Conservation (phyloP, 1,140 invertebrate genomes). For the Palaemon carinicauda region DNA sequence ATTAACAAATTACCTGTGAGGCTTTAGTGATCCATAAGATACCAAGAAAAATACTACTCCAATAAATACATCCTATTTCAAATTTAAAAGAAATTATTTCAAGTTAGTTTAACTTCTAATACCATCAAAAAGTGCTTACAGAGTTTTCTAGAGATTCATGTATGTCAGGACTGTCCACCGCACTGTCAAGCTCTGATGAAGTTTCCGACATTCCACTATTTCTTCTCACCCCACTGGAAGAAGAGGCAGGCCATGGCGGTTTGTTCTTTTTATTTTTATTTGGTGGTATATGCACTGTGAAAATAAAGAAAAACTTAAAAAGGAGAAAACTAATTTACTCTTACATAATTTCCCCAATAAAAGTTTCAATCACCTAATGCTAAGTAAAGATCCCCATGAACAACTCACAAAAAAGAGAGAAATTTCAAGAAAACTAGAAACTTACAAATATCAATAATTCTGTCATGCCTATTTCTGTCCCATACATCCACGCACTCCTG, state of each 20-base stretch:
- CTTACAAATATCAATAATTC: too few relatives aligned
- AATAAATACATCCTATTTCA: too few relatives aligned
- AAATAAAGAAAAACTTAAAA: background rate
- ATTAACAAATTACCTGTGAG: too few relatives aligned
- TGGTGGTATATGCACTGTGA: constrained; percentile 19
- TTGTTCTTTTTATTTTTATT: constrained; percentile 31
- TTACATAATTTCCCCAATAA: background rate
- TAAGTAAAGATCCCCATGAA: too few relatives aligned
- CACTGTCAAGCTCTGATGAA: constrained; percentile 44
- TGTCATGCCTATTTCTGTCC: too few relatives aligned
- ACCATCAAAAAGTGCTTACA: constrained; percentile 40
- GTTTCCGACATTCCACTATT: constrained; percentile 44
- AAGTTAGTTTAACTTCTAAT: constrained; percentile 20
- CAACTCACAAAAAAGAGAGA: too few relatives aligned
- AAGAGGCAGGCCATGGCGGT: background rate
- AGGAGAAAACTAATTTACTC: background rate
- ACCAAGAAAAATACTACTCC: too few relatives aligned
- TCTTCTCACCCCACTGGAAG: background rate
- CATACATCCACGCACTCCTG: too few relatives aligned
- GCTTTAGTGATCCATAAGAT: too few relatives aligned
- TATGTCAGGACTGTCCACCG: constrained; percentile 39
- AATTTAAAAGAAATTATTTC: constrained; percentile 4
- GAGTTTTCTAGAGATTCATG: constrained; percentile 16
- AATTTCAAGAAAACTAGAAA: too few relatives aligned
- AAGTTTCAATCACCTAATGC: too few relatives aligned